These are phyloP conservation scores for Pangasianodon hypophthalmus DNA, from an alignment of 2,113 vertebrate genomes.

Conservation along the genomic window DNA sequence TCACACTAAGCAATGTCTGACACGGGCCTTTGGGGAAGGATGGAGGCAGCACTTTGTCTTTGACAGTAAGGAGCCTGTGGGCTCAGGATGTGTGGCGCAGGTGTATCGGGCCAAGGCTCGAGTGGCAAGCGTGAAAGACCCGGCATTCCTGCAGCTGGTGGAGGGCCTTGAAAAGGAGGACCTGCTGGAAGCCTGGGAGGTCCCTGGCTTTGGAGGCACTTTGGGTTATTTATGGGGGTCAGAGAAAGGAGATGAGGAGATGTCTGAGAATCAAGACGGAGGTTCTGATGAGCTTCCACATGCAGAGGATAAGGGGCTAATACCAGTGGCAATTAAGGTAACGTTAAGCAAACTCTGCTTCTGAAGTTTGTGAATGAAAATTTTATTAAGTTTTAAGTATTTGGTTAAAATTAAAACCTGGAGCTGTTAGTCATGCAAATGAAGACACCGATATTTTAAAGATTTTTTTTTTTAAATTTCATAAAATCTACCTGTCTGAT, in stretches of 20 bases:
- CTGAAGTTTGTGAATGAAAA: not conserved
- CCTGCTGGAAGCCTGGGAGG: constrained; percentile 77
- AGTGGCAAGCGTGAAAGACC: constrained; percentile 68
- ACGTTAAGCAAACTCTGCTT: not conserved
- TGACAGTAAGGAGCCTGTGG: constrained; percentile 83
- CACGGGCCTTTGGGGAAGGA: constrained; percentile 81
- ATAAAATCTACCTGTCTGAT: not conserved
- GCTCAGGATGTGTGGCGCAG: constrained; percentile 91
- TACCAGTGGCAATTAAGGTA: constrained; percentile 93
- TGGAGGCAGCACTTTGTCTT: constrained; percentile 81
- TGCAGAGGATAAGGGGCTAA: constrained; percentile 65
- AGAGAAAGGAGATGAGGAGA: constrained; percentile 53
- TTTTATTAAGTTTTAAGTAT: not conserved
- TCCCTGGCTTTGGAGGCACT: constrained; percentile 70
- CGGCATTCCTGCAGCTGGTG: constrained; percentile 62
- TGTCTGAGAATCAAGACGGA: constrained; percentile 54
- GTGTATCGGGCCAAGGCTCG: constrained; percentile 87
- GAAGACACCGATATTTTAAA: not conserved
- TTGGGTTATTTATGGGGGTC: constrained; percentile 62
- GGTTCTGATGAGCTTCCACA: constrained; percentile 50
- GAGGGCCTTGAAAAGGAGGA: constrained; percentile 62
- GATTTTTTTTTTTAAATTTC: not conserved
- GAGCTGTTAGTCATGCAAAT: not conserved
- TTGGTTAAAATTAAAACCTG: not conserved
- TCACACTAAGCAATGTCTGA: constrained; percentile 81